Percentiles rank a stretch among this genome's conserved stretches.
Evolutionary conservation across 2,113 vertebrate species (phyloP).

Genomic region (Dipodomys ordii): DNA sequence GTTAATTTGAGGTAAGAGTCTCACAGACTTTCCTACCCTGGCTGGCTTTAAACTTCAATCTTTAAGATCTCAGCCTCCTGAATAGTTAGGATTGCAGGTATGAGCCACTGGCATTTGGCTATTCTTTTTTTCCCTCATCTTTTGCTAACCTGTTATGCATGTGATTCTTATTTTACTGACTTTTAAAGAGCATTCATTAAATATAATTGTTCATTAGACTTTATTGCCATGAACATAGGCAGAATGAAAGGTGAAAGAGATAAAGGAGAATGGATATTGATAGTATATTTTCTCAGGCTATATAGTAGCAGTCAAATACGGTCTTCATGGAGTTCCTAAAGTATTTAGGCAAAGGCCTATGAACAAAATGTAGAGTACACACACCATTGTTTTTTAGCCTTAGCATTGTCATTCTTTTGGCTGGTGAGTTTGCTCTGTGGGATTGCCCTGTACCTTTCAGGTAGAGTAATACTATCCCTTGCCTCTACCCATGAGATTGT

Average conservation of each 20-base stretch:
- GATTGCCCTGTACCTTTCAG: not conserved
- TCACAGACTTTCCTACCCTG: no score
- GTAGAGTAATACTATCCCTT: not conserved
- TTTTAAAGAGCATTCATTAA: conserved; percentile 6
- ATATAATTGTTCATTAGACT: conserved; percentile 32
- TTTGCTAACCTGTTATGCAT: not conserved
- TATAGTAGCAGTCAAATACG: not conserved
- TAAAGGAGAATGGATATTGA: conserved; percentile 1
- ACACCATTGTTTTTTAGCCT: not conserved
- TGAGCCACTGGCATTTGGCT: not conserved
- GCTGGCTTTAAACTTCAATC: no score
- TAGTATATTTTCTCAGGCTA: not conserved
- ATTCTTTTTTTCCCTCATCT: not conserved
- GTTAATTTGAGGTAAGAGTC: no score
- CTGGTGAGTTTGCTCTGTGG: not conserved
- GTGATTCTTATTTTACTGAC: conserved; percentile 40
- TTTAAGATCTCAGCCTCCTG: no score
- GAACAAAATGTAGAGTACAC: not conserved
- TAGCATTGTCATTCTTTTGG: not conserved
- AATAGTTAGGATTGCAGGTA: no score
- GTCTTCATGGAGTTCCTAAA: not conserved
- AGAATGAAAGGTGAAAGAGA: not conserved
- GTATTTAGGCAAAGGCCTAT: not conserved
- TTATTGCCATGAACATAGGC: conserved; percentile 6
- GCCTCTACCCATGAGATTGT: not conserved